Base-by-base conservation (phyloP, 2,888 invertebrate genomes). In the Agriotes lineatus region DNA sequence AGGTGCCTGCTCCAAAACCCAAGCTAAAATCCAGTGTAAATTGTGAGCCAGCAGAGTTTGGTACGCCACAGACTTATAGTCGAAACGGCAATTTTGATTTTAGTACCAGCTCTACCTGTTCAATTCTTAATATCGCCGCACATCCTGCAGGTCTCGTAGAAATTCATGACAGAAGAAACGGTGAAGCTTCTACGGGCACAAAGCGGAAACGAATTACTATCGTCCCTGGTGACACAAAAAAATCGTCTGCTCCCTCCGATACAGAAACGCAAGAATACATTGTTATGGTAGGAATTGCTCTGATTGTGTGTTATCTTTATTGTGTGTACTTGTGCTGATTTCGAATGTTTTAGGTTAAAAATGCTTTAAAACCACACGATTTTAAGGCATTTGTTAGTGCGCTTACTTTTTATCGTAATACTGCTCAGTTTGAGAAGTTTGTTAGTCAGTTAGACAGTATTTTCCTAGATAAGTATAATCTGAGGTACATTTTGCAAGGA, bases 371-470 rank as follows among this genome's bases (percentile, higher is more conserved):
- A 61, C 79, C 82, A 25, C 87, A 88, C 1, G 85, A 89, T 48
- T 94, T 92, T 79, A 88, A 88, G 76, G 81, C 85, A 67, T 94
- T 94, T 82, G 88, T 91, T 69, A 78, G 85, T 4, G 88, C 90
- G 18, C 86, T 94, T 72, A 85, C 88, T 58, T 80, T 82, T 2
- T 95, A 95, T 79, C 90, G 89, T 76, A 88, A 87, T 70, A 85
- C 86, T 54, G 87, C 87, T n/a, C 85, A 90, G 76, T 89, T 91
- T 77, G 82, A 85, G 1, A 81, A 84, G 2, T 86, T 93, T 58
- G 80, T 90, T 60, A 78, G 83, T 68, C 82, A 86, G 14, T 84
- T 95, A 70, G 84, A 87, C 56, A 79, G 77, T 64, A 82, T 90
- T 72, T 85, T 90, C 75, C 80, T 84, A 18, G 76, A 77, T 58